Evolutionary conservation across 2,113 vertebrate species (phyloP), one percentile per base, ranked within the genome.

Genomic region (Nycticebus coucang): DNA sequence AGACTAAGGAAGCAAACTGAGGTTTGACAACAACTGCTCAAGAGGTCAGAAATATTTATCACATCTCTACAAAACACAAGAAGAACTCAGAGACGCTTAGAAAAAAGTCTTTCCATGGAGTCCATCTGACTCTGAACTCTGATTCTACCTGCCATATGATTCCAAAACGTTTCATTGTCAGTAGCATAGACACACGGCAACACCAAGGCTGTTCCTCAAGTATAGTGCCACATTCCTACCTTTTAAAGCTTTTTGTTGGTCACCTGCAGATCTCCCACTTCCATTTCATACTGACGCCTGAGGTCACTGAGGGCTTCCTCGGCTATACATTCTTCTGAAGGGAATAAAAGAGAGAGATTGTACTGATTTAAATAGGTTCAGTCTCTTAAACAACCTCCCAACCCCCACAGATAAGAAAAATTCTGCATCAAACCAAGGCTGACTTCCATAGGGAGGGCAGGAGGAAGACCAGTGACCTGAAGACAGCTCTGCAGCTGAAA

Each of bases 211-310:
- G 10, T 10, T 87, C n/a, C 50, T 57, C 35, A n/a, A n/a, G n/a
- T n/a, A n/a, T 37, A 45, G 11, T 2, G 7, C 18, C 41, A 41
- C 37, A 66, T 26, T 87, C 85, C 95, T 96, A 99, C 99, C 98
- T 99, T 99, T 98, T 98, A 99, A 95, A 99, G 98, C 97, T 98
- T 99, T 97, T 99, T 99, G 96, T 99, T 99, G 78, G 99, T 99
- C 98, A 99, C 99, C 72, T 99, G 99, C 69, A 99, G 98, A 97
- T 99, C 99, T 95, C 98, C 99, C 96, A 99, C 98, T 98, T 99
- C 99, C 26, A 98, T 96, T 91, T 99, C 99, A 97, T 99, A 99
- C 64, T 98, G 98, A 41, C 98, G 98, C 94, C 98, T 99, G 92
- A 99, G 95, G 33, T 99, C 99, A 96, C 78, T 98, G 69, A 99